phyloP scores from a whole-genome alignment of 2,113 vertebrate species.

The Zosterops hypoxanthus region DNA sequence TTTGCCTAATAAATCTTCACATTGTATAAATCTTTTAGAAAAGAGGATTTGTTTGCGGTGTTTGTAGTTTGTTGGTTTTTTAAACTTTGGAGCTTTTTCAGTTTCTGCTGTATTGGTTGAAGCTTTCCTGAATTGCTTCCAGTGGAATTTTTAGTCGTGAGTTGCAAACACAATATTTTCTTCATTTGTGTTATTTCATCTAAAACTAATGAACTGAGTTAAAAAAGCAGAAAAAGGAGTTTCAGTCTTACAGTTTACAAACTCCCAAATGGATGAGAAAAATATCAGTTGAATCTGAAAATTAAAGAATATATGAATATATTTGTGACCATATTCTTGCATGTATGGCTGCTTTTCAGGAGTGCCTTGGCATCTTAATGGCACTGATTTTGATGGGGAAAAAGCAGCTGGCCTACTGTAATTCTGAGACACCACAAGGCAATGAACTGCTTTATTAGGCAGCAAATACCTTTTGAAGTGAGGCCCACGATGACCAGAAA shows the following conservation, averaged over 20 bases:
- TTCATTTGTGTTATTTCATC: neutral
- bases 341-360: neutral
- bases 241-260: neutral
- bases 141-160: neutral
- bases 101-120: neutral
- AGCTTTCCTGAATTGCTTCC: neutral
- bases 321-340: neutral
- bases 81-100: neutral
- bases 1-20: neutral
- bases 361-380: neutral
- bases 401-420: neutral
- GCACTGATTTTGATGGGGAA: neutral
- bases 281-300: neutral
- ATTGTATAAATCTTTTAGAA: neutral
- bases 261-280: neutral
- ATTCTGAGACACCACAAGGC: neutral
- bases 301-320: neutral
- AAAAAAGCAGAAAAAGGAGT: neutral
- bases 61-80: neutral
- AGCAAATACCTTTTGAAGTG: neutral
- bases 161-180: neutral
- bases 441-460: neutral
- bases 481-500: neutral
- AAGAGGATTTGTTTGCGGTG: neutral
- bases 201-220: neutral